Base-by-base conservation (phyloP, 2,797 vertebrate species). In the Acomys russatus region DNA sequence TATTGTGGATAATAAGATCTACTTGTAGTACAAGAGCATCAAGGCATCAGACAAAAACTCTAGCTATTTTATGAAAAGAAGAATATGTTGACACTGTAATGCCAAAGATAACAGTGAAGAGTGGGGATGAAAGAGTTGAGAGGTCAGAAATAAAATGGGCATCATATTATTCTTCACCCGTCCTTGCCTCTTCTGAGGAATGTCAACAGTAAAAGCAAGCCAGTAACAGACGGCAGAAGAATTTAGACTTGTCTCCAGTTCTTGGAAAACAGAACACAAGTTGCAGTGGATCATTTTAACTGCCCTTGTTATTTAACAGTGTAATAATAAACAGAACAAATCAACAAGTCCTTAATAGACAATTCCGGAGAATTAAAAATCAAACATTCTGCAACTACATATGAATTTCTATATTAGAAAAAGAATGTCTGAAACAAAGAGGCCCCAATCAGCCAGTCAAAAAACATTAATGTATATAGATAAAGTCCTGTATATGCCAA, bases 241-340 rank as follows among this genome's bases (percentile, higher is more conserved):
- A 97, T 97, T 94, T 28, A 90, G 88, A 90, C 92, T 94, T 85
- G 93, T 93, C 96, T 97, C 96, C 82, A 95, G 91, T 91, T 94
- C 95, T 95, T 96, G 74, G 92, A 96, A 97, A 95, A 97, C 2
- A 88, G 86, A 96, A 95, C 91, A 80, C 74, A 84, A 92, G 85
- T 93, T 87, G 70, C 90, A 92, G 23, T 91, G 78, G 70, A 94
- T 96, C 95, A 95, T 89, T 89, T 88, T 91, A 94, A 97, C 94
- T 86, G 74, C 28, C 12, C 85, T 71, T 89, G 86, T 89, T 93
- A 94, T 79, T 95, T 95, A 97, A 96, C 88, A 92, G 82, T 4
- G 3, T 33, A 86, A 77, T 63, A 85, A 97, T 94, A 96, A 96
- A 94, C 73, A 96, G 84, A 90, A 90, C 73, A 92, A 85, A 88